Percentiles rank a stretch among this genome's conserved stretches.
Conservation (phyloP, 2,888 invertebrate genomes). For the Pocota personata region DNA sequence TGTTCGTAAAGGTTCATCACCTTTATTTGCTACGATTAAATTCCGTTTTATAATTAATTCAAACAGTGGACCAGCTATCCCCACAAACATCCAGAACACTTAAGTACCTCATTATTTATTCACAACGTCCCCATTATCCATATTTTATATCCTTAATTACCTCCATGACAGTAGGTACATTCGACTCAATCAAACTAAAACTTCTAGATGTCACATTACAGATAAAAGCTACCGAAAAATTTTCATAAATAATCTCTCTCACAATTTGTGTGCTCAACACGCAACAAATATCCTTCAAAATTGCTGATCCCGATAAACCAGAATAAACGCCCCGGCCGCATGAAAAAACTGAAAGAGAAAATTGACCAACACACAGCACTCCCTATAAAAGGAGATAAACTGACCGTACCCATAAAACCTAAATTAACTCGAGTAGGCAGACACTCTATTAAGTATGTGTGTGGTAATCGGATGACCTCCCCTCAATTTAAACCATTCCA, state of each 20-base stretch:
- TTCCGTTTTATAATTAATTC: not conserved
- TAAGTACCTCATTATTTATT: not conserved
- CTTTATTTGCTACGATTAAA: too few relatives aligned
- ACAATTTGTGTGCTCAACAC: slow-evolving; percentile 38
- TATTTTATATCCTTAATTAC: not conserved
- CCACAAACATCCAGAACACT: not conserved
- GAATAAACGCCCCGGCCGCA: not conserved
- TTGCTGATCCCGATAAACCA: slow-evolving; percentile 42
- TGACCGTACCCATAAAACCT: slow-evolving; percentile 48
- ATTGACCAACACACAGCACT: slow-evolving; percentile 51
- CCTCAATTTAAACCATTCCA: slow-evolving; percentile 39
- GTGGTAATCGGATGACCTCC: slow-evolving; percentile 53
- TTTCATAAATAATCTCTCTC: slow-evolving; percentile 37
- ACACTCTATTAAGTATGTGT: slow-evolving; percentile 38
- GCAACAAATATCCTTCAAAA: slow-evolving; percentile 44
- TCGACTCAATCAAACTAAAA: slow-evolving; percentile 20
- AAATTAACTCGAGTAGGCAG: slow-evolving; percentile 52
- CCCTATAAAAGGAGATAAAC: slow-evolving; percentile 45
- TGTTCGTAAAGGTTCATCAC: too few relatives aligned
- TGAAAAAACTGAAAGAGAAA: not conserved
- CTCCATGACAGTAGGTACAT: not conserved
- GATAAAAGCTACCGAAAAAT: slow-evolving; percentile 4
- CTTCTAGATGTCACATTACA: slow-evolving; percentile 17
- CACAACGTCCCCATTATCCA: not conserved
- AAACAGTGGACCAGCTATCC: not conserved